Conservation (phyloP, 2,888 invertebrate species). For the Netelia fuscicornis region DNA sequence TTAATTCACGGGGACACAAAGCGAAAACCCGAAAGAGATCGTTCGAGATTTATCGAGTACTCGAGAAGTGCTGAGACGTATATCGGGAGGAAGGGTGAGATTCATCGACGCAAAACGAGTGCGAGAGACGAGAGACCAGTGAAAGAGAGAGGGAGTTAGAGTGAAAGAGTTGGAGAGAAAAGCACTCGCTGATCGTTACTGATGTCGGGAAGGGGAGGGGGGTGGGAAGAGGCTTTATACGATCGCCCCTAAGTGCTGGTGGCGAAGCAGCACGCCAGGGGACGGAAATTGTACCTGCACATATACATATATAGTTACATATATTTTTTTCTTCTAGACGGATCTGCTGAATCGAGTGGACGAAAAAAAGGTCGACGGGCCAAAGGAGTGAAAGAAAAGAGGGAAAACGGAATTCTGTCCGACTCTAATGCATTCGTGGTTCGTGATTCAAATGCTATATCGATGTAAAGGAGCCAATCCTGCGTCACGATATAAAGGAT, state of each 20-base stretch:
- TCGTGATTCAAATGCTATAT: constrained; percentile 52
- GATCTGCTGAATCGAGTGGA: background rate
- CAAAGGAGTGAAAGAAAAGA: constrained; percentile 13
- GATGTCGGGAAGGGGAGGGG: background rate
- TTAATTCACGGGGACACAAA: constrained; percentile 46
- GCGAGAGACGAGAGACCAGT: constrained; percentile 2
- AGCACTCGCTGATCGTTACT: constrained; percentile 52
- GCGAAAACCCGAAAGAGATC: constrained; percentile 27
- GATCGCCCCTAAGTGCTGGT: constrained; percentile 9
- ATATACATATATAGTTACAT: no score
- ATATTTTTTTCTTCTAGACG: background rate
- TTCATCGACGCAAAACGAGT: constrained; percentile 33
- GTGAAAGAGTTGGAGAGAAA: constrained; percentile 52
- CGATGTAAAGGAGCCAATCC: constrained; percentile 30
- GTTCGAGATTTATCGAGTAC: constrained; percentile 53
- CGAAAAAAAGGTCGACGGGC: background rate
- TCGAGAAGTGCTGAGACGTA: constrained; percentile 17
- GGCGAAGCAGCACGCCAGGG: background rate
- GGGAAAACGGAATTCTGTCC: constrained; percentile 58
- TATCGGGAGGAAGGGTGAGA: constrained; percentile 7
- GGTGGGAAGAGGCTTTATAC: background rate
- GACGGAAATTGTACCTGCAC: no score
- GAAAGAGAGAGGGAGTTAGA: constrained; percentile 17
- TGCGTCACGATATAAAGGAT: background rate
- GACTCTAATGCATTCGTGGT: constrained; percentile 71